A percentile compares a stretch with the other conserved stretches of the same genome.
Evolutionary conservation across 1,140 invertebrate genomes (phyloP).

Genomic region (Drosophila kurseongensis): DNA sequence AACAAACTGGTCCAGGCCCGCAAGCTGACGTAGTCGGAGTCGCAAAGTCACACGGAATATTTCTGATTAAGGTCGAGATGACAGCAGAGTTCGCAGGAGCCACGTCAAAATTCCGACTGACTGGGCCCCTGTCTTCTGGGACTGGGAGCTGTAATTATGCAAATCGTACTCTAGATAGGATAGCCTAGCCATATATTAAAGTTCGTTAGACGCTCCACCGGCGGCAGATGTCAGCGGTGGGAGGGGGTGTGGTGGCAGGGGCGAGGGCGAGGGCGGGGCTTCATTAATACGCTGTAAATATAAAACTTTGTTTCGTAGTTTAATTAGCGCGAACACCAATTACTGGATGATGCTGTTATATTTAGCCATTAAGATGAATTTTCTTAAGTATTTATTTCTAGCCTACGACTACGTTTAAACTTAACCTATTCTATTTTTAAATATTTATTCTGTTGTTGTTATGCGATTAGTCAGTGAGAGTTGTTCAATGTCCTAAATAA

Average conservation of each 20-base stretch:
- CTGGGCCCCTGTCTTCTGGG: conserved; percentile 2
- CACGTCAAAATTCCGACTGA: conserved; percentile 43
- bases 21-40: conserved; percentile 85
- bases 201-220: conserved; percentile 36
- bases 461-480: conserved; percentile 54
- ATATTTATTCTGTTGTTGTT: conserved; percentile 61
- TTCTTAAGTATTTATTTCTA: conserved; percentile 65
- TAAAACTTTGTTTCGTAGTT: conserved; percentile 69
- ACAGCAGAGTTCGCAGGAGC: conserved; percentile 50
- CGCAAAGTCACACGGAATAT: background rate
- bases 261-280: conserved; percentile 17
- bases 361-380: conserved; percentile 75
- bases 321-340: conserved; percentile 54
- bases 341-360: conserved; percentile 52
- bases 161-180: conserved; percentile 73
- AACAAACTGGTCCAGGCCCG: conserved; percentile 93
- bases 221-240: conserved; percentile 45
- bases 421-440: conserved; percentile 42
- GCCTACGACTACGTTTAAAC: conserved; percentile 20
- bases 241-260: conserved; percentile 10
- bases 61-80: background rate
- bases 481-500: conserved; percentile 55
- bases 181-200: conserved; percentile 69
- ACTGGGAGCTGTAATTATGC: conserved; percentile 69
- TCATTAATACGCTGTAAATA: conserved; percentile 73